A percentile compares a stretch with the other conserved stretches of the same genome.
phyloP scores from a whole-genome alignment of 2,113 vertebrate species.

The Ctenodactylus gundi region DNA sequence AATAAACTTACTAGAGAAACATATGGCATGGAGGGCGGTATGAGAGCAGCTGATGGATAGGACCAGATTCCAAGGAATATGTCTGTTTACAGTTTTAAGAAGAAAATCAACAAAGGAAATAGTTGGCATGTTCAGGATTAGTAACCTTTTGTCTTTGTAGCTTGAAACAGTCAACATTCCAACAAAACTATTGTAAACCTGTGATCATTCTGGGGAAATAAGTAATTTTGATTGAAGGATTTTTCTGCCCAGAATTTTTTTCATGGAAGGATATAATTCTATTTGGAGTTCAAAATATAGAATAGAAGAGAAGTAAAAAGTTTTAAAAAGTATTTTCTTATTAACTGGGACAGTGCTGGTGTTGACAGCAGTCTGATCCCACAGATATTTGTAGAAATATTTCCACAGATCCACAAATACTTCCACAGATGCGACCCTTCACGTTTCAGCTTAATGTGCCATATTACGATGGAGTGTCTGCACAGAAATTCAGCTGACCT shows the following conservation, averaged over 20 bases:
- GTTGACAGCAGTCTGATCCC: background rate
- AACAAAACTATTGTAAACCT: slow-evolving; percentile 53
- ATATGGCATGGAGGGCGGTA: slow-evolving; percentile 40
- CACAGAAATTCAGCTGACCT: background rate
- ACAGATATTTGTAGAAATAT: too few relatives aligned
- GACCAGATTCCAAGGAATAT: slow-evolving; percentile 49
- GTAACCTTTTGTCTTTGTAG: slow-evolving; percentile 54
- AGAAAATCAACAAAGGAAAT: slow-evolving; percentile 50
- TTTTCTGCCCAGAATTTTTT: slow-evolving; percentile 54
- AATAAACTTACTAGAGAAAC: slow-evolving; percentile 50
- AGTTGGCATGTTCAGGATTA: slow-evolving; percentile 43
- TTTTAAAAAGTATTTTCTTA: background rate
- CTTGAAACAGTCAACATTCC: slow-evolving; percentile 53
- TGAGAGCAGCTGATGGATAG: slow-evolving; percentile 23
- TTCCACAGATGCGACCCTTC: background rate
- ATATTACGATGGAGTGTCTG: background rate
- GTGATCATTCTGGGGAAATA: slow-evolving; percentile 50
- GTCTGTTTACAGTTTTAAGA: slow-evolving; percentile 58
- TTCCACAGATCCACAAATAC: background rate
- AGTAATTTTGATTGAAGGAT: slow-evolving; percentile 16
- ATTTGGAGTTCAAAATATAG: background rate
- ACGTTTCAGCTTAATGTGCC: too few relatives aligned
- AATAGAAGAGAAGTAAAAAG: background rate
- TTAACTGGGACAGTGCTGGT: background rate
- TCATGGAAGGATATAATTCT: background rate